Evolutionary conservation across 2,888 invertebrate species (phyloP), one percentile per base, ranked within the genome.

Genomic region (Gari tellinella): DNA sequence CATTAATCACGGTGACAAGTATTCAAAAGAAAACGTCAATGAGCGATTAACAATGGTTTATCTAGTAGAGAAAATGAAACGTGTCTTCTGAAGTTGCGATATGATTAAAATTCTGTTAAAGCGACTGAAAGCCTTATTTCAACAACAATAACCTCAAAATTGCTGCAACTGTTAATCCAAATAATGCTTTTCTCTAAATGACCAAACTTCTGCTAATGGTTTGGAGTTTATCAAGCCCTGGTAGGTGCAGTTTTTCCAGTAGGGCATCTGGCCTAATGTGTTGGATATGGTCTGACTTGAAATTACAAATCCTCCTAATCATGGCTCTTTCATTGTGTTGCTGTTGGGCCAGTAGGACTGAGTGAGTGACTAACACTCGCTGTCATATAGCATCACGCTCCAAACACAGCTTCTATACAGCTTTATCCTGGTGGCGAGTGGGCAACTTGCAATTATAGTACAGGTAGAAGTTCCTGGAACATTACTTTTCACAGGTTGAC

Each of bases 251-350:
- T 5, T 43, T 43, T 43, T 8, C 43, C 43, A 43, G 43, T 43
- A 43, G 43, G 43, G 43, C 14, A 43, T 43, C 15, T 49, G 49
- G 19, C 49, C 49, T 19, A 21, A 8, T 49, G 19, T 49, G 49
- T 21, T 49, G 49, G 49, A 7, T 49, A 3, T 49, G 49, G 49
- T 49, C 49, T 49, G 49, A 21, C 49, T 49, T 49, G 49, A 49
- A 7, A 49, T 49, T 49, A 49, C 49, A 49, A 49, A 49, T 23
- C 49, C 49, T 14, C 19, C 49, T 49, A 21, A 46, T 19, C 49
- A 49, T 49, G 49, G 21, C n/a, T 21, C 25, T 43, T 4, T 4
- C 43, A 4, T 43, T 43, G 43, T 14, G 43, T 43, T 43, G 43
- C 5, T 8, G 43, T 43, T 5, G 4, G 43, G n/a, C 19, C 3